These are phyloP conservation scores for Brienomyrus longianalis DNA, from an alignment of 2,113 vertebrate genomes.

Conservation along the genomic window DNA sequence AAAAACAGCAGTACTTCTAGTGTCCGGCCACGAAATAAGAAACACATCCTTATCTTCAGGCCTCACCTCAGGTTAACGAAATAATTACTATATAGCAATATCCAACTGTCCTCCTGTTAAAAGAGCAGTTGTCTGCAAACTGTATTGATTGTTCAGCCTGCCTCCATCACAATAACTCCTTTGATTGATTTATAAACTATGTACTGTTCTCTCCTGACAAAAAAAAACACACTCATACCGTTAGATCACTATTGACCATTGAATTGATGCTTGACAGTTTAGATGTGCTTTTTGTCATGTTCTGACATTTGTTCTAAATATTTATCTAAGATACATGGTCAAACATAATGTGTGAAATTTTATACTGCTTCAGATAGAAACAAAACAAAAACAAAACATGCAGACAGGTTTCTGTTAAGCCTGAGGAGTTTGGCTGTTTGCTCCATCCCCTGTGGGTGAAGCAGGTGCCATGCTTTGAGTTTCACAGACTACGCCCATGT, in stretches of 20 bases:
- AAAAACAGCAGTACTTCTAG: neutral
- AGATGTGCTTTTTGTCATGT: neutral
- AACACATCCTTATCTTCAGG: neutral
- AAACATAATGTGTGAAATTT: neutral
- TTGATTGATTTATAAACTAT: neutral
- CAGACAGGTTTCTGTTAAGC: neutral
- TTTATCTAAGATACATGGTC: neutral
- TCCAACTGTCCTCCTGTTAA: neutral
- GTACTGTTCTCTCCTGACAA: neutral
- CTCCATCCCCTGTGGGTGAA: neutral
- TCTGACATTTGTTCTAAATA: neutral
- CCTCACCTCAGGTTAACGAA: neutral
- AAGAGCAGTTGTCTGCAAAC: neutral
- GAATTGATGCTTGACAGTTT: neutral
- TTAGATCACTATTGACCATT: neutral
- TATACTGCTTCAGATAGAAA: neutral
- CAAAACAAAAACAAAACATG: neutral
- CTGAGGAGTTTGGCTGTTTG: neutral
- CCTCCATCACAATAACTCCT: neutral
- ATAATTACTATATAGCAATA: neutral
- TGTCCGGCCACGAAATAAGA: neutral
- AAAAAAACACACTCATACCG: neutral
- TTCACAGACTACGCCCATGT: neutral
- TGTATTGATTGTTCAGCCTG: neutral
- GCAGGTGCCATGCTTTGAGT: neutral